These are phyloP conservation scores for Pipistrellus kuhlii DNA, from an alignment of 2,797 vertebrate genomes.

Conservation along the genomic window DNA sequence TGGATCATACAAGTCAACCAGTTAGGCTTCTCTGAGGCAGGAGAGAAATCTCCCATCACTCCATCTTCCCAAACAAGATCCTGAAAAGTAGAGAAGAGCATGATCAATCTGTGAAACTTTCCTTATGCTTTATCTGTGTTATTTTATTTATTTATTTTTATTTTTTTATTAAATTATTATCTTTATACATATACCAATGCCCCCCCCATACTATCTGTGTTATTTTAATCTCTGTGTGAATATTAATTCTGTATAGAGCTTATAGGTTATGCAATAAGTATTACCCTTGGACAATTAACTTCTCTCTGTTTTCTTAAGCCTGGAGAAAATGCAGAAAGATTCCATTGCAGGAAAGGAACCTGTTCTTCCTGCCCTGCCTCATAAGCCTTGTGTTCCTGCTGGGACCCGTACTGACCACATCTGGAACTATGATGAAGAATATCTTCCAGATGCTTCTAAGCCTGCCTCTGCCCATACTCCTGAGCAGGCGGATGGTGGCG, in stretches of 20 bases:
- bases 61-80: slow-evolving; percentile 15
- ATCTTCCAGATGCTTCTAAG: slow-evolving; percentile 92
- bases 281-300: slow-evolving; percentile 64
- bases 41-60: not conserved
- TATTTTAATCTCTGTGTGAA: not conserved
- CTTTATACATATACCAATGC: too few species aligned
- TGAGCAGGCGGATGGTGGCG: slow-evolving; percentile 93
- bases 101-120: not conserved
- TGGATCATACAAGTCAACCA: not conserved
- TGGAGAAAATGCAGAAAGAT: slow-evolving; percentile 90
- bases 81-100: not conserved
- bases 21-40: not conserved
- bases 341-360: slow-evolving; percentile 82
- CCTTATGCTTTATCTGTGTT: not conserved
- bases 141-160: not conserved
- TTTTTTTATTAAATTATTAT: too few species aligned
- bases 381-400: slow-evolving; percentile 83
- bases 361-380: slow-evolving; percentile 82
- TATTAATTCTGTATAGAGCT: slow-evolving; percentile 39
- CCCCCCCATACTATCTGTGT: not conserved
- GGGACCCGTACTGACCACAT: slow-evolving; percentile 87
- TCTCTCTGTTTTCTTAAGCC: slow-evolving; percentile 85
- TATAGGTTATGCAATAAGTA: slow-evolving; percentile 44
- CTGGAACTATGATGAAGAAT: slow-evolving; percentile 97
- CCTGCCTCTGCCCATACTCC: slow-evolving; percentile 91